Percentiles rank a stretch among this genome's conserved stretches.
Conservation (phyloP, 2,888 invertebrate genomes). For the Drosophila greeni region DNA sequence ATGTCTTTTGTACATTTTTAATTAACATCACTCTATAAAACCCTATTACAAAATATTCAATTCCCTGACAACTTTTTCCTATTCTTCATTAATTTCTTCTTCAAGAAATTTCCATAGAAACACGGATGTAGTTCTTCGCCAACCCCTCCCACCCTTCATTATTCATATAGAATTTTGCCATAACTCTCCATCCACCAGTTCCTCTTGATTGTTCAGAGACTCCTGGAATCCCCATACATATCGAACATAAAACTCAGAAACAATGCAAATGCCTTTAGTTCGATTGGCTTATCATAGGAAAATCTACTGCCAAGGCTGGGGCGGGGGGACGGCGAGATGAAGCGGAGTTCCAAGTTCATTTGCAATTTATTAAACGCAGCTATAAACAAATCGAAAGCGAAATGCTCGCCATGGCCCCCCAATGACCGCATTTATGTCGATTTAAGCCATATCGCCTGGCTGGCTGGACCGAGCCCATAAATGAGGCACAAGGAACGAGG, state of each 20-base stretch:
- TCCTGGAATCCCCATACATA: background rate
- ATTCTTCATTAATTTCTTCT: background rate
- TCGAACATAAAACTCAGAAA: constrained; percentile 13
- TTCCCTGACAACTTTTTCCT: background rate
- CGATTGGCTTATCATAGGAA: constrained; percentile 34
- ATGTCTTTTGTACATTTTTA: background rate
- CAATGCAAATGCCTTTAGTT: constrained; percentile 36
- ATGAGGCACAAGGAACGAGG: background rate
- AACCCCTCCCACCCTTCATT: background rate
- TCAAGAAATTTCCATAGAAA: background rate
- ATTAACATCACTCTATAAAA: background rate
- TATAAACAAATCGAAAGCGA: constrained; percentile 69
- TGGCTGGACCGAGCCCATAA: constrained; percentile 30
- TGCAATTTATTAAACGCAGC: constrained; percentile 64
- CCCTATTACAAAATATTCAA: background rate
- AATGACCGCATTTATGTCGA: constrained; percentile 65
- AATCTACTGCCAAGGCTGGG: constrained; percentile 20
- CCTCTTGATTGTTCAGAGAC: constrained; percentile 30
- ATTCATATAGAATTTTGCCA: constrained; percentile 2
- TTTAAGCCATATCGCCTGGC: constrained; percentile 46
- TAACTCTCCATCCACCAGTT: constrained; percentile 8
- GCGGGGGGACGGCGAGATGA: constrained; percentile 1
- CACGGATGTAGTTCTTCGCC: background rate
- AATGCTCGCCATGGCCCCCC: constrained; percentile 40
- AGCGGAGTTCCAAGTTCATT: constrained; percentile 52